phyloP scores from a whole-genome alignment of 2,113 vertebrate genomes.

The Columba janthina region DNA sequence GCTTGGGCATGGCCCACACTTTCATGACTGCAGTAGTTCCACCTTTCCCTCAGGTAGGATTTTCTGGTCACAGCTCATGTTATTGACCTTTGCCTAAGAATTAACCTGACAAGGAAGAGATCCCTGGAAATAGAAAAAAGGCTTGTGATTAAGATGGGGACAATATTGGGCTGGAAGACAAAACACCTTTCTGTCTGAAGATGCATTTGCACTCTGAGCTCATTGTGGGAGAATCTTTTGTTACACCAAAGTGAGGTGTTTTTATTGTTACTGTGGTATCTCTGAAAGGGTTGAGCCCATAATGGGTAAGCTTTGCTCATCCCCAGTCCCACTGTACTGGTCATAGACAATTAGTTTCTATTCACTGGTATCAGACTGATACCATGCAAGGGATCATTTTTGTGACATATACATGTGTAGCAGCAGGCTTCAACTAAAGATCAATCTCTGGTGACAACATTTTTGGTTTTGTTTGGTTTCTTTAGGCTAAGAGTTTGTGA shows the following conservation, averaged over 20 bases:
- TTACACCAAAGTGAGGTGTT: not conserved
- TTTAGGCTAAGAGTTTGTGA: not conserved
- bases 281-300: not conserved
- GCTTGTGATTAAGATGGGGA: not conserved
- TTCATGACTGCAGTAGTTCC: not conserved
- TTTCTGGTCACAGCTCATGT: not conserved
- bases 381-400: not conserved
- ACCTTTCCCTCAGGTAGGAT: fast-evolving
- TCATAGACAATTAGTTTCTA: not conserved
- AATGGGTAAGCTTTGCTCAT: not conserved
- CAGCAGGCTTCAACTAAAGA: not conserved
- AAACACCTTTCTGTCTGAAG: not conserved
- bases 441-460: not conserved
- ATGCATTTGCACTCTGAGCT: not conserved
- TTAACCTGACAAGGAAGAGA: not conserved
- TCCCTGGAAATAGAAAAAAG: not conserved
- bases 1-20: too few relatives aligned
- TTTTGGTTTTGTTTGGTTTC: not conserved
- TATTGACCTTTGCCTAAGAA: not conserved
- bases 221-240: not conserved
- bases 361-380: not conserved
- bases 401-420: not conserved
- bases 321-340: not conserved
- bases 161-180: not conserved
- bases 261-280: not conserved